phyloP scores from a whole-genome alignment of 2,797 vertebrate genomes.

The Ataeniobius toweri region DNA sequence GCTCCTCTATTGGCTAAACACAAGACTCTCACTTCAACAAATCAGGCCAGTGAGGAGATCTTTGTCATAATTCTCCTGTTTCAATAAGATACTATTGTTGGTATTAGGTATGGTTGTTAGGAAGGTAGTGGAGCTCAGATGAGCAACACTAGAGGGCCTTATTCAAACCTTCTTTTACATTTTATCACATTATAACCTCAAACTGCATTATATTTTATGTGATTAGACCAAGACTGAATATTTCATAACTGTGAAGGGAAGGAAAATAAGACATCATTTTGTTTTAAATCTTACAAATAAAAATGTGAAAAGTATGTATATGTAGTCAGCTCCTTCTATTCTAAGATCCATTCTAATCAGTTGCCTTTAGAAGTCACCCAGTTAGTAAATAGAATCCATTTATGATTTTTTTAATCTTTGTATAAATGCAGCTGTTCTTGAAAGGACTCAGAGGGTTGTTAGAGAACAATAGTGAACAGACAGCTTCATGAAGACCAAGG shows the following conservation, averaged over 20 bases:
- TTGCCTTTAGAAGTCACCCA: background rate
- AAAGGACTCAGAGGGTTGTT: too few species aligned
- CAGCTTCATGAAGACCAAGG: too few species aligned
- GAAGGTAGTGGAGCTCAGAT: constrained; percentile 2
- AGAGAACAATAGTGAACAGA: too few species aligned
- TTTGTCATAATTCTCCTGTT: constrained; percentile 26
- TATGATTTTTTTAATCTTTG: too few species aligned
- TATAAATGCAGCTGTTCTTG: too few species aligned
- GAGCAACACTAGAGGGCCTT: background rate
- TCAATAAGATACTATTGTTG: constrained; percentile 10
- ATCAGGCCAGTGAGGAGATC: constrained; percentile 44
- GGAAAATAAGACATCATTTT: background rate
- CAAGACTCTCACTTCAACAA: constrained; percentile 44
- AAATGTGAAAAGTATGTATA: background rate
- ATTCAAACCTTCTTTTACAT: too few species aligned
- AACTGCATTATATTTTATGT: too few species aligned
- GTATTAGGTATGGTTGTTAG: constrained; percentile 3
- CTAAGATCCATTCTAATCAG: background rate
- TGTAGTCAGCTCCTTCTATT: background rate
- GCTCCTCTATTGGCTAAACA: constrained; percentile 52
- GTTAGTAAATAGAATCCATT: background rate
- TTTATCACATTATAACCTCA: too few species aligned
- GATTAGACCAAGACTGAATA: too few species aligned
- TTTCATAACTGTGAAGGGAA: too few species aligned
- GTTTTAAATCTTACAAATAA: background rate